phyloP scores from a whole-genome alignment of 2,888 invertebrate genomes.

The Baronia brevicornis region DNA sequence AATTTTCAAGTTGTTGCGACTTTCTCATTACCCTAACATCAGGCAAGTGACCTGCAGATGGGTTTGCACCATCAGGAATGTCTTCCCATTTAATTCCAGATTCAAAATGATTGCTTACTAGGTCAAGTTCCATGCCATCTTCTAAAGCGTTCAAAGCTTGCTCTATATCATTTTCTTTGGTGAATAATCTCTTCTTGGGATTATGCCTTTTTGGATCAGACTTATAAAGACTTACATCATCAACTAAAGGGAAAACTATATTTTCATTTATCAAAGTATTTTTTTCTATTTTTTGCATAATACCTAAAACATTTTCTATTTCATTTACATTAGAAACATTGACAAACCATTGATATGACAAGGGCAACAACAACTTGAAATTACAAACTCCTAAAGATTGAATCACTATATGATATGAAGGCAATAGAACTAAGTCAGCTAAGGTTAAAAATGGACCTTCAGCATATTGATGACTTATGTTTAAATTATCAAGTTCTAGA shows the following conservation, averaged over 20 bases:
- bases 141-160: constrained; percentile 66
- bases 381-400: constrained; percentile 45
- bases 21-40: constrained; percentile 83
- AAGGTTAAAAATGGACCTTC: constrained; percentile 89
- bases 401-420: constrained; percentile 79
- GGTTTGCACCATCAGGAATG: constrained; percentile 84
- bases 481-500: constrained; percentile 63
- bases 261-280: constrained; percentile 18
- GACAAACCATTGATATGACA: constrained; percentile 78
- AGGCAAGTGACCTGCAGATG: constrained; percentile 87
- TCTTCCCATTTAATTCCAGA: constrained; percentile 78
- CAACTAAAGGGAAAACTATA: constrained; percentile 58
- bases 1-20: constrained; percentile 90
- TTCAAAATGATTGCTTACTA: constrained; percentile 37
- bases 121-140: constrained; percentile 55
- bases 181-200: constrained; percentile 82
- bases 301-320: constrained; percentile 24
- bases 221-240: constrained; percentile 83
- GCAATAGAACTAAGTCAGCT: constrained; percentile 87
- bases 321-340: constrained; percentile 37
- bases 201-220: constrained; percentile 86
- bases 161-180: constrained; percentile 85
- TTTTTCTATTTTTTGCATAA: constrained; percentile 14
- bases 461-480: constrained; percentile 82
- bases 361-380: constrained; percentile 70